Evolutionary conservation across 2,113 vertebrate species (phyloP), one percentile per base, ranked within the genome.

Genomic region (Callipepla squamata): DNA sequence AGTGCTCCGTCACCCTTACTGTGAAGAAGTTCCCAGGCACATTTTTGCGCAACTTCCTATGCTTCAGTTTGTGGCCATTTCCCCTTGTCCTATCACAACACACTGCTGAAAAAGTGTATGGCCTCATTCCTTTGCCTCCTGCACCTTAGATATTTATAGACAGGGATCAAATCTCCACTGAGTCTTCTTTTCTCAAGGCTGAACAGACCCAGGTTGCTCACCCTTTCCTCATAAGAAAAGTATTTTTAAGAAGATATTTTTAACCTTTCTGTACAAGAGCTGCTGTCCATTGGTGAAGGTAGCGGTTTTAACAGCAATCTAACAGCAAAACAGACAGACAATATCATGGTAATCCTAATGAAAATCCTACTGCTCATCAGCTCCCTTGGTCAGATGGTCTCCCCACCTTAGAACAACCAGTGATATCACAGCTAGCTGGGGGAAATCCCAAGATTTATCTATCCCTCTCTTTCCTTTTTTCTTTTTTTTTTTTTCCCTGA

Each of bases 381-480:
- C 36, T 69, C 14, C 5, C 10, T 87, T 65, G 26, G 26, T 47
- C 40, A 53, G 38, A 53, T 53, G 17, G 86, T 13, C 3, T 34
- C 14, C 55, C 7, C 8, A 5, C 48, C 13, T 70, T 67, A 25
- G 23, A 23, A 17, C 14, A 68, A 34, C 2, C 11, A 32, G 16
- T 26, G 38, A 23, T 63, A 48, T 8, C 10, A n/a, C 47, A 80
- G 16, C 2, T 11, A 28, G 44, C 58, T 62, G 73, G 67, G 23
- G 34, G 62, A 50, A 58, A 38, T 67, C 25, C 7, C 17, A 30
- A 28, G n/a, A 80, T 59, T 65, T 36, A 80, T 2, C 3, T 76
- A 11, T 10, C 1, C 21, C 9, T 40, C 40, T 40, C 11, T 3
- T n/a, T 6, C 10, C 23, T 5, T 34, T 4, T n/a, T 6, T 13